Base-by-base conservation (phyloP, 2,888 invertebrate genomes). In the Eupithecia subfuscata region DNA sequence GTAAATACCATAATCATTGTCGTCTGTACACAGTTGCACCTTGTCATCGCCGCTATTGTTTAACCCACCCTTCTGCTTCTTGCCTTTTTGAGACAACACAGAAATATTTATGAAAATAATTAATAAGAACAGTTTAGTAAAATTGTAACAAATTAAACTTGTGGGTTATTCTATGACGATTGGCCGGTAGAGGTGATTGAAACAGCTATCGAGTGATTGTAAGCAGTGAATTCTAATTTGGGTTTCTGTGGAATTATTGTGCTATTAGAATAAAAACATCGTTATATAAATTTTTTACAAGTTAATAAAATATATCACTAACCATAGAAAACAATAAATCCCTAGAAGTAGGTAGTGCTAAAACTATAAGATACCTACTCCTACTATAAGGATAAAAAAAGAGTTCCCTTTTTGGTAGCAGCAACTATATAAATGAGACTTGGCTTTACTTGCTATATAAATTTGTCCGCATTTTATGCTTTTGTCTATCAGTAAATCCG, bases 81-180 rank as follows among this genome's bases (percentile, higher is more conserved):
- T 94, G 78, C 92, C 94, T 95, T 94, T 90, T 92, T 91, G 88
- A 89, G 89, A 92, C 86, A 92, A 91, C 84, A 88, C 87, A 85
- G 85, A 82, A 60, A 60, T 60, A 60, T 14, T 12, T 25, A 22
- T 25, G 9, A 25, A 60, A 56, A 60, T 60, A 14, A 25, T 14
- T 60, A 12, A 60, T 5, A 16, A 5, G 14, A 30, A 30, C 52
- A 52, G 9, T 52, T 56, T 12, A n/a, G 56, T 56, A 22, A 56
- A 5, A 56, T 22, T 22, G n/a, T 56, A 5, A 22, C 11, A 22
- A 22, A n/a, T n/a, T n/a, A n/a, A 22, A 22, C 52, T 9, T 7
- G n/a, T n/a, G n/a, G n/a, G 8, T 52, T 14, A 0, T 6, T 12
- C 14, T 60, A 14, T 60, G 60, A 25, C 60, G 25, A 60, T 60